A percentile compares a stretch with the other conserved stretches of the same genome.
Conservation (phyloP, 2,113 vertebrate genomes). For the Odontesthes bonariensis region DNA sequence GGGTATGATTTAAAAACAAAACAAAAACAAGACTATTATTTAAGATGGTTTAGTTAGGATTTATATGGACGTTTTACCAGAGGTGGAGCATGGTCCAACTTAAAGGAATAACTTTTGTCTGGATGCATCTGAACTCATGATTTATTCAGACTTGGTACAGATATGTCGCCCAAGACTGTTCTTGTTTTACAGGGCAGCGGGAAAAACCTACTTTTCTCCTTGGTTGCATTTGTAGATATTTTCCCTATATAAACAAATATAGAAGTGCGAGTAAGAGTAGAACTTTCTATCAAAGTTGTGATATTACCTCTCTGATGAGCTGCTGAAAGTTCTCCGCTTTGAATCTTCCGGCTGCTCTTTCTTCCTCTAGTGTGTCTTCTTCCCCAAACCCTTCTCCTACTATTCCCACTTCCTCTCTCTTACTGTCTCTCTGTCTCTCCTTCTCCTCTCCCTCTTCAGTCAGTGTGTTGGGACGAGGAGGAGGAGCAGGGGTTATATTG, state of each 20-base stretch:
- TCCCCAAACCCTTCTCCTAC: neutral
- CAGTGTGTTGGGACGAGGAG: slow-evolving; percentile 77
- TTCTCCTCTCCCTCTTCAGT: neutral
- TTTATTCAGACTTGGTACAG: no score
- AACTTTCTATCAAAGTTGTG: neutral
- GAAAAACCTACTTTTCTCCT: no score
- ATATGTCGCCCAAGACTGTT: neutral
- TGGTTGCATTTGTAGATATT: no score
- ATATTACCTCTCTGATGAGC: slow-evolving; percentile 89
- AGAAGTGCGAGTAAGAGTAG: no score
- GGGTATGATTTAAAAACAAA: no score
- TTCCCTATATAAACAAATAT: no score
- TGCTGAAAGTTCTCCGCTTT: slow-evolving; percentile 85
- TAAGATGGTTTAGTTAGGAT: no score
- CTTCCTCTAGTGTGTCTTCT: slow-evolving; percentile 5
- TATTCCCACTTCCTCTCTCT: slow-evolving; percentile 23
- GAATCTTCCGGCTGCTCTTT: slow-evolving; percentile 42
- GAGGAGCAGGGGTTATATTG: slow-evolving; percentile 87
- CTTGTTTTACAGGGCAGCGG: neutral
- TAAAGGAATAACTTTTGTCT: no score
- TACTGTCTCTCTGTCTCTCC: slow-evolving; percentile 21
- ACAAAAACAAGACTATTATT: no score
- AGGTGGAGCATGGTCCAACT: no score
- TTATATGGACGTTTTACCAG: no score
- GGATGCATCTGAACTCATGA: no score